phyloP scores from a whole-genome alignment of 2,888 invertebrate species.

The Tenodera sinensis region DNA sequence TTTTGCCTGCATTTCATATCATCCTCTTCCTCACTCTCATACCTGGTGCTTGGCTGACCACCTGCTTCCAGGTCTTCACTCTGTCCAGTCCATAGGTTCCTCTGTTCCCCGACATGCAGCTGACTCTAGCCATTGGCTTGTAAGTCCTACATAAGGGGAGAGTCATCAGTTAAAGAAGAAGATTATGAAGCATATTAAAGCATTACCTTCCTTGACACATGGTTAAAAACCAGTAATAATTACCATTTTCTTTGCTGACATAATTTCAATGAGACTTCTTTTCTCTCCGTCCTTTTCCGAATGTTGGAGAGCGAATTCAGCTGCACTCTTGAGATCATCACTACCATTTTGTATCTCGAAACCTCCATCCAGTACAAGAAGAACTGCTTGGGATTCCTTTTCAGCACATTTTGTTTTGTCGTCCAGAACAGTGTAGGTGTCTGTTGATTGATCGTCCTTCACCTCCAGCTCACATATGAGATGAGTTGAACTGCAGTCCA shows the following conservation, averaged over 20 bases:
- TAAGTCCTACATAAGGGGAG: no score
- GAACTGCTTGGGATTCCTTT: not conserved
- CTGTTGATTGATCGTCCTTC: slow-evolving; percentile 14
- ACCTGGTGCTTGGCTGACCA: no score
- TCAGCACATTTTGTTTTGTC: slow-evolving; percentile 18
- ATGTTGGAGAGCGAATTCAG: slow-evolving; percentile 24
- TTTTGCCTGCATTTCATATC: no score
- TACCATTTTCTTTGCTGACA: slow-evolving; percentile 28
- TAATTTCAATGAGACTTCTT: slow-evolving; percentile 27
- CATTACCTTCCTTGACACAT: no score
- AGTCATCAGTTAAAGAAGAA: no score
- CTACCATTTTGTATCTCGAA: slow-evolving; percentile 15
- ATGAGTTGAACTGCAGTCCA: slow-evolving; percentile 22
- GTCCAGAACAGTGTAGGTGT: slow-evolving; percentile 1
- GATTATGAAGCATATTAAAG: not conserved
- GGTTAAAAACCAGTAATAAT: not conserved
- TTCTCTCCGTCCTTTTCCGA: slow-evolving; percentile 18
- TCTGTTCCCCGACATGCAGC: no score
- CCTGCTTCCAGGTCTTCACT: no score
- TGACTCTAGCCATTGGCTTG: no score
- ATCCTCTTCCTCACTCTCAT: no score
- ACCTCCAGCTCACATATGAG: slow-evolving; percentile 27
- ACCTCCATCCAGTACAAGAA: slow-evolving; percentile 11
- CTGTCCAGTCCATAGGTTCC: no score
- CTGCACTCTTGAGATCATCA: slow-evolving; percentile 22